Evolutionary conservation across 2,888 invertebrate species (phyloP), one percentile per base, ranked within the genome.

Genomic region (Hypomecis atomaria): DNA sequence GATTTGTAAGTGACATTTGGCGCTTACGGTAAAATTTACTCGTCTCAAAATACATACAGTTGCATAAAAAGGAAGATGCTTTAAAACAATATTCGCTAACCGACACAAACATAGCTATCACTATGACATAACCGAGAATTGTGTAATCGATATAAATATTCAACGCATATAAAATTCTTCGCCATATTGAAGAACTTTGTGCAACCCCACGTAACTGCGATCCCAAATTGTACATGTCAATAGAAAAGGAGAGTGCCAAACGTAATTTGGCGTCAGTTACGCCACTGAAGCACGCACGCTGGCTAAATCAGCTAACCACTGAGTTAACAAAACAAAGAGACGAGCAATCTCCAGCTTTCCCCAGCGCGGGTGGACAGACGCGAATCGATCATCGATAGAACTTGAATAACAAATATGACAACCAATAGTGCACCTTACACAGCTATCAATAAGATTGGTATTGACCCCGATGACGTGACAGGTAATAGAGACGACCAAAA

Each of bases 171-270:
- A 53, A 64, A 58, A 60, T 45, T 42, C 40, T 10, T 13, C 13
- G 52, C 42, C 43, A 59, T 37, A 67, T 61, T 54, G 58, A 65
- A 62, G 53, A 63, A 60, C 54, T 58, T 71, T 75, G 67, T 71
- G 75, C 68, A 78, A 78, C 67, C 66, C 58, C 65, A 67, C 74
- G 73, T 74, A 72, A 66, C 70, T 69, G 59, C 72, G 71, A 74
- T 75, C 76, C 78, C 70, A 79, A 82, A 80, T 71, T 77, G 72
- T 70, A 76, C 66, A 71, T 82, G 83, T 79, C 78, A 83, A 84
- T 85, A 86, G 88, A 90, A 90, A 89, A 78, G 79, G 83, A 88
- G 85, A 89, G 89, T 89, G 85, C 74, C 75, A 65, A 70, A 79
- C 76, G 81, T 81, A 80, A 83, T 85, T 85, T 77, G 76, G 69